Evolutionary conservation across 2,888 invertebrate genomes (phyloP).

Genomic region (Ptilodon capucinus): DNA sequence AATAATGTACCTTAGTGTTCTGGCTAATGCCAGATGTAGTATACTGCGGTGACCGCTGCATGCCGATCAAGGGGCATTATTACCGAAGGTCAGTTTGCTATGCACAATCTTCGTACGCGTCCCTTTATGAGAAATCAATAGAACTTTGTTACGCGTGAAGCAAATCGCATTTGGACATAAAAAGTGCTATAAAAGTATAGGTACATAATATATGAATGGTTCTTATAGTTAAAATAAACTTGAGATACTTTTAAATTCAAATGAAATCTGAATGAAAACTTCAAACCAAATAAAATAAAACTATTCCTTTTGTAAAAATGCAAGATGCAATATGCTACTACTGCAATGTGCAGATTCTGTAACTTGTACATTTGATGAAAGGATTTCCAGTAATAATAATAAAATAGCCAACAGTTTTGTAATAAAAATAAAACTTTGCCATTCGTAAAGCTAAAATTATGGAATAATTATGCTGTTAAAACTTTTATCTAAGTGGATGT

Average conservation of each 20-base stretch:
- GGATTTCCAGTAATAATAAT: background rate
- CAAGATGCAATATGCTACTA: too few species aligned
- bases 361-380: background rate
- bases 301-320: too few species aligned
- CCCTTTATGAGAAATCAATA: slow-evolving; percentile 43
- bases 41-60: slow-evolving; percentile 49
- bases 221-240: too few species aligned
- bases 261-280: too few species aligned
- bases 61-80: slow-evolving; percentile 55
- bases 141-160: slow-evolving; percentile 37
- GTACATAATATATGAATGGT: too few species aligned
- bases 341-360: background rate
- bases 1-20: slow-evolving; percentile 42
- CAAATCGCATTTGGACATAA: slow-evolving; percentile 12
- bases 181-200: too few species aligned
- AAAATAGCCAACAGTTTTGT: slow-evolving; percentile 1
- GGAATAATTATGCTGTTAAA: background rate
- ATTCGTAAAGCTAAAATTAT: background rate
- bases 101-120: slow-evolving; percentile 49
- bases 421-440: background rate
- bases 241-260: too few species aligned
- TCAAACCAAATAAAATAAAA: too few species aligned
- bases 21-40: slow-evolving; percentile 56
- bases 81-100: slow-evolving; percentile 68
- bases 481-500: background rate